A percentile compares a stretch with the other conserved stretches of the same genome.
These are phyloP conservation scores for Ploceus nigricollis DNA, from an alignment of 2,113 vertebrate species.

Conservation along the genomic window DNA sequence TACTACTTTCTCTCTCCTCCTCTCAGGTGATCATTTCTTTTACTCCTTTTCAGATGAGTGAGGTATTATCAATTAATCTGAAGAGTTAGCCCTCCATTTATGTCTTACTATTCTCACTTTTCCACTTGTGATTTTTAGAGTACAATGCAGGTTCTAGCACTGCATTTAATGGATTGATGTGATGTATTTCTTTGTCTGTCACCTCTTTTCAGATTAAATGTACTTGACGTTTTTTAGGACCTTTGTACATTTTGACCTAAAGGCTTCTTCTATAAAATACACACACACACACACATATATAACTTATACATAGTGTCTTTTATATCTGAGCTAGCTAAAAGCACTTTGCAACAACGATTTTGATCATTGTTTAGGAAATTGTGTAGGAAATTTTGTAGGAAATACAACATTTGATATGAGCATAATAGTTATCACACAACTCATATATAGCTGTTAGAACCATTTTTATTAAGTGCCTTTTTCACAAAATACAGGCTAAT, in stretches of 20 bases:
- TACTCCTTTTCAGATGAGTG: neutral
- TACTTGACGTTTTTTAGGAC: neutral
- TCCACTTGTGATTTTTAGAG: neutral
- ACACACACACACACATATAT: neutral
- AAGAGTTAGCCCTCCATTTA: slow-evolving; percentile 2
- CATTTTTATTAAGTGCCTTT: neutral
- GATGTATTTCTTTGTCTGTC: neutral
- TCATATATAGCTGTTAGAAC: neutral
- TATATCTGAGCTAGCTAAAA: neutral
- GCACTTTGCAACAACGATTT: neutral
- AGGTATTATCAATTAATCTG: slow-evolving; percentile 46
- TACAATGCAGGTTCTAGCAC: neutral
- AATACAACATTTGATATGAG: neutral
- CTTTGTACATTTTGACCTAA: neutral
- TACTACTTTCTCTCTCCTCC: neutral
- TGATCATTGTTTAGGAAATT: neutral
- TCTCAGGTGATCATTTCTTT: slow-evolving; percentile 9
- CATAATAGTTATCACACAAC: neutral
- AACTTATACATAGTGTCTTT: neutral
- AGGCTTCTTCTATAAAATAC: neutral
- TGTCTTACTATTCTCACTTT: neutral
- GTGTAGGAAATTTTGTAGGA: neutral
- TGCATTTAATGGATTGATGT: neutral
- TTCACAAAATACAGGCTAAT: neutral
- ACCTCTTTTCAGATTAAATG: neutral